phyloP scores from a whole-genome alignment of 2,888 invertebrate species.

The Parthenolecanium corni region DNA sequence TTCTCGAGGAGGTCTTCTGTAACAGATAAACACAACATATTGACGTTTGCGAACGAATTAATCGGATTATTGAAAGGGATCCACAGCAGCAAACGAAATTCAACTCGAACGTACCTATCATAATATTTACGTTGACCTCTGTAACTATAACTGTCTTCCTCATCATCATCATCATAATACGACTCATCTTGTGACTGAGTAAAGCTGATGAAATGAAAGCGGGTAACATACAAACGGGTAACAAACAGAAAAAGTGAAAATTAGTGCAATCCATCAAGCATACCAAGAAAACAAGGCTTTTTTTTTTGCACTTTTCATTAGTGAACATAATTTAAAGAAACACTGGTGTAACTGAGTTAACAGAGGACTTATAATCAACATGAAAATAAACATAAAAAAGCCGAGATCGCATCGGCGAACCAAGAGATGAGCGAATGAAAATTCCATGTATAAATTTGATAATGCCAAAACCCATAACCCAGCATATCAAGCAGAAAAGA shows the following conservation, averaged over 20 bases:
- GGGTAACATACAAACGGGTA: constrained; percentile 13
- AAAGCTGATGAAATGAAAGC: constrained; percentile 28
- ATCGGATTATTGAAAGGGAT: not conserved
- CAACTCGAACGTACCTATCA: constrained; percentile 4
- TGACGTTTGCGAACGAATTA: not conserved
- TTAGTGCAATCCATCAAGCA: constrained; percentile 22
- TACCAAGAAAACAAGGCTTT: constrained; percentile 4
- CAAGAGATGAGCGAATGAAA: no score
- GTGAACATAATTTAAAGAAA: no score
- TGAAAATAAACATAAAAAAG: no score
- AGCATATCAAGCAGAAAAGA: no score
- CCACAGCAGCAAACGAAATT: not conserved
- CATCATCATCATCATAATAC: constrained; percentile 23
- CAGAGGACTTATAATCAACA: no score
- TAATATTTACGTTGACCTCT: constrained; percentile 13
- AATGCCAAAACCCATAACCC: no score
- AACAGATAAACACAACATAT: not conserved
- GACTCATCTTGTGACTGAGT: constrained; percentile 23
- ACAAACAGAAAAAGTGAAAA: constrained; percentile 21
- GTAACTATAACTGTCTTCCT: constrained; percentile 17
- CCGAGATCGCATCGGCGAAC: no score
- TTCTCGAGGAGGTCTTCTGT: constrained; percentile 30
- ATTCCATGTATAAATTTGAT: no score
- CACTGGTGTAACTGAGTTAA: not conserved
- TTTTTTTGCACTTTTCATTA: no score